A percentile compares a stretch with the other conserved stretches of the same genome.
Conservation (phyloP, 2,888 invertebrate genomes). For the Ormyrus labotus region DNA sequence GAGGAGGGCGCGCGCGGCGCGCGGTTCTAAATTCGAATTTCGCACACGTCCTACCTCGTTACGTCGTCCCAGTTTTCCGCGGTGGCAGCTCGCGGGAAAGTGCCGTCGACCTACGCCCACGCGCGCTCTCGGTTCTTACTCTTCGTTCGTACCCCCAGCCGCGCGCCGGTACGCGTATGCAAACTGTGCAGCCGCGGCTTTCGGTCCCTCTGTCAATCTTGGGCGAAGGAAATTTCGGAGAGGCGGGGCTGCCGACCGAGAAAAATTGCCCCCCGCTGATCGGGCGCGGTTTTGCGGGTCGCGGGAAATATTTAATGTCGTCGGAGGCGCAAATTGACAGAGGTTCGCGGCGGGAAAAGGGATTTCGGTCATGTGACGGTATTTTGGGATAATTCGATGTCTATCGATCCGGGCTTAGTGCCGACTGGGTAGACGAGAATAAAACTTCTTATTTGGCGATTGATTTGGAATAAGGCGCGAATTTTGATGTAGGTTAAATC, state of each 20-base stretch:
- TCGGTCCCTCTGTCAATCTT: background rate
- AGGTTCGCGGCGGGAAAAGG: background rate
- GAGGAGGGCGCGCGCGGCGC: background rate
- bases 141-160: background rate
- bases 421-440: conserved; percentile 2
- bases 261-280: too few species aligned
- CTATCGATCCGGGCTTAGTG: conserved; percentile 8
- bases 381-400: conserved; percentile 10
- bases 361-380: conserved; percentile 3
- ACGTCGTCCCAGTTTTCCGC: conserved; percentile 53
- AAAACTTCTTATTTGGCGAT: background rate
- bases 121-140: background rate
- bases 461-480: background rate
- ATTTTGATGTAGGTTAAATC: conserved; percentile 7
- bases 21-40: conserved; percentile 48
- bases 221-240: conserved; percentile 26
- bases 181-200: background rate
- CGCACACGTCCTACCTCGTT: conserved; percentile 53
- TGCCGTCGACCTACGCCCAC: conserved; percentile 3
- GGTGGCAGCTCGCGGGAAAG: background rate
- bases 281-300: too few species aligned
- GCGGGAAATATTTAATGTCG: too few species aligned
- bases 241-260: background rate
- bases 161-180: background rate
- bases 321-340: background rate